A percentile compares a stretch with the other conserved stretches of the same genome.
phyloP scores from a whole-genome alignment of 2,797 vertebrate genomes.

The Percopsis omiscomaycus region DNA sequence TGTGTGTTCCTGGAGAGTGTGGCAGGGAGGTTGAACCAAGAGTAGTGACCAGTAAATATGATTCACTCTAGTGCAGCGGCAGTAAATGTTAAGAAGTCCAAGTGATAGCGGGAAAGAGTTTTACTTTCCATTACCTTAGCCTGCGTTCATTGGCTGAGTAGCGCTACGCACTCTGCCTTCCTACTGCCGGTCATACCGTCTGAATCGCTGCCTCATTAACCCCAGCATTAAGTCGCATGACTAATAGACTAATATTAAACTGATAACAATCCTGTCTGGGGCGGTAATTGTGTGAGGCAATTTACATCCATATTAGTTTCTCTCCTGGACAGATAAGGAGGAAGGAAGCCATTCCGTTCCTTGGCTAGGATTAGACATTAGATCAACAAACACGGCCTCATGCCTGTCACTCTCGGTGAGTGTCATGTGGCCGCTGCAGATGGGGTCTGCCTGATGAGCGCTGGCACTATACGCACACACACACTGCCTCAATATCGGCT shows the following conservation, averaged over 20 bases:
- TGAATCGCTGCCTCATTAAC: conserved; percentile 51
- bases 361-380: conserved; percentile 53
- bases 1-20: conserved; percentile 21
- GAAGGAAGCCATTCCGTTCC: conserved; percentile 53
- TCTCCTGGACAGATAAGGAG: conserved; percentile 61
- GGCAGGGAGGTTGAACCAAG: conserved; percentile 26
- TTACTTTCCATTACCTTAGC: conserved; percentile 2
- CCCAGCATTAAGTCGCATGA: conserved; percentile 57
- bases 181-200: conserved; percentile 18
- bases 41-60: conserved; percentile 16
- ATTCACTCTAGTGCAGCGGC: conserved; percentile 24
- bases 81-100: conserved; percentile 7
- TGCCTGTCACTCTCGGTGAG: conserved; percentile 39
- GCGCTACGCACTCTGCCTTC: conserved; percentile 13
- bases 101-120: conserved; percentile 13
- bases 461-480: not conserved
- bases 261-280: conserved; percentile 67
- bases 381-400: conserved; percentile 55
- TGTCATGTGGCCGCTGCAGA: conserved; percentile 32
- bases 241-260: conserved; percentile 65
- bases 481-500: conserved; percentile 5
- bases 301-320: conserved; percentile 67
- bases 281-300: conserved; percentile 63
- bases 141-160: conserved; percentile 1
- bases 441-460: conserved; percentile 16